A percentile compares a stretch with the other conserved stretches of the same genome.
phyloP scores from a whole-genome alignment of 1,140 invertebrate species.

The Drosophila melanogaster region DNA sequence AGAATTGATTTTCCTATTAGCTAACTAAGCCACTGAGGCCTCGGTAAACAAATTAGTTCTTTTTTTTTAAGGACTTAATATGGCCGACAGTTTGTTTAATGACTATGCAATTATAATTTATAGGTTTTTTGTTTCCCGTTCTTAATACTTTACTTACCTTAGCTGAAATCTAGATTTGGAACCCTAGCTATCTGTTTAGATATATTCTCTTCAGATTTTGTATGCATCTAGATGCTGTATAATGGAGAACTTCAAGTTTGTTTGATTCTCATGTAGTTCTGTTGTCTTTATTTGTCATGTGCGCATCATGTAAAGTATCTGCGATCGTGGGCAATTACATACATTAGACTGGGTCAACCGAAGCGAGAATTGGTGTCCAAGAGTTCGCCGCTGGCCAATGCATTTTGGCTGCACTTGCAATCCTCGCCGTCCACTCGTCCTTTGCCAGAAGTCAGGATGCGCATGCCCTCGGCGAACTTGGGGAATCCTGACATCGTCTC shows the following conservation, averaged over 20 bases:
- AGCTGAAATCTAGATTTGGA: too few relatives aligned
- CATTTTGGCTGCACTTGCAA: slow-evolving; percentile 69
- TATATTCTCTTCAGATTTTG: not conserved
- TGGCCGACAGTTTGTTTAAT: slow-evolving; percentile 4
- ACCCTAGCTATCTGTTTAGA: too few relatives aligned
- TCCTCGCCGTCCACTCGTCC: slow-evolving; percentile 64
- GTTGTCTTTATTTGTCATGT: slow-evolving; percentile 10
- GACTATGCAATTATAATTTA: not conserved
- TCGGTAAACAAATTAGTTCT: slow-evolving; percentile 5
- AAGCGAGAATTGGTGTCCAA: slow-evolving; percentile 57
- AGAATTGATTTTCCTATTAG: slow-evolving; percentile 34
- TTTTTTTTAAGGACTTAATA: not conserved
- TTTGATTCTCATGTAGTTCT: too few relatives aligned
- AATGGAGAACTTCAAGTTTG: not conserved
- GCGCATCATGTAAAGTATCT: slow-evolving; percentile 47
- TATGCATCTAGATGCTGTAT: not conserved
- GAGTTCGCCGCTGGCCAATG: slow-evolving; percentile 54
- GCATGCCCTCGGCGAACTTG: slow-evolving; percentile 76
- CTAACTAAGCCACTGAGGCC: not conserved
- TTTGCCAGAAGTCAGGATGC: slow-evolving; percentile 67
- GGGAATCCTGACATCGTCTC: slow-evolving; percentile 80
- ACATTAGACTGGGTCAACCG: slow-evolving; percentile 28
- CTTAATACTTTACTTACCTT: not conserved
- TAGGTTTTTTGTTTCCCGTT: not conserved
- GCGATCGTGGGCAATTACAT: not conserved